These are phyloP conservation scores for Chironomus striatipennis DNA, from an alignment of 1,140 invertebrate species.

Conservation along the genomic window DNA sequence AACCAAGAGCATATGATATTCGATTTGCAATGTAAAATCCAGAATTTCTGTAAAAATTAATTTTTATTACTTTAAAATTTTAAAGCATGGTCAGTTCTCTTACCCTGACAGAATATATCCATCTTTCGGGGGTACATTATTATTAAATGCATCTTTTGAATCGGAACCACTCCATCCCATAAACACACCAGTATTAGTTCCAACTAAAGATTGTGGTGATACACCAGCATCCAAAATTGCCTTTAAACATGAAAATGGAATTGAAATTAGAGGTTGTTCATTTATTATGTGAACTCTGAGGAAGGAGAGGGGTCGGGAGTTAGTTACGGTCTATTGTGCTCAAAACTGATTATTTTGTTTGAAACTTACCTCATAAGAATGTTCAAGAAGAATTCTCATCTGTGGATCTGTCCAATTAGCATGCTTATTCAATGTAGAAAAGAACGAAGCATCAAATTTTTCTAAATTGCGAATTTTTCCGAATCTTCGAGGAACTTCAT, in stretches of 20 bases:
- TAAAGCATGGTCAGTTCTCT: too few species aligned
- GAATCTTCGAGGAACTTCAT: constrained; percentile 43
- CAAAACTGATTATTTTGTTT: too few species aligned
- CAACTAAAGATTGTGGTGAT: constrained; percentile 52
- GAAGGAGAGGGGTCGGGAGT: too few species aligned
- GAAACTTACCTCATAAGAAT: constrained; percentile 31
- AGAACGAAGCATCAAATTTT: constrained; percentile 43
- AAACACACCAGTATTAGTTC: constrained; percentile 49
- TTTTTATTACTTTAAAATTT: too few species aligned
- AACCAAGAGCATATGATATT: constrained; percentile 65
- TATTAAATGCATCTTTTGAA: not conserved
- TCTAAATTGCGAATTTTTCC: constrained; percentile 60
- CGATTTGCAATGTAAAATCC: constrained; percentile 64
- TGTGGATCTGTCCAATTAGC: constrained; percentile 39
- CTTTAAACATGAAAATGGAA: not conserved
- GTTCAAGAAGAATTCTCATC: constrained; percentile 38
- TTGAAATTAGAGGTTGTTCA: too few species aligned
- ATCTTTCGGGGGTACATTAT: not conserved
- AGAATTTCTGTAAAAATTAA: constrained; percentile 50
- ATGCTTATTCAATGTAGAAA: constrained; percentile 39
- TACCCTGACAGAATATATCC: constrained; percentile 34
- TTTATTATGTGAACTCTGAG: too few species aligned
- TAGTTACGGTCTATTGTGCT: too few species aligned
- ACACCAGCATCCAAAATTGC: constrained; percentile 34
- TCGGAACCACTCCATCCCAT: constrained; percentile 59